Percentiles rank a stretch among this genome's conserved stretches.
Evolutionary conservation across 2,888 invertebrate genomes (phyloP).

Genomic region (Eupeodes luniger): DNA sequence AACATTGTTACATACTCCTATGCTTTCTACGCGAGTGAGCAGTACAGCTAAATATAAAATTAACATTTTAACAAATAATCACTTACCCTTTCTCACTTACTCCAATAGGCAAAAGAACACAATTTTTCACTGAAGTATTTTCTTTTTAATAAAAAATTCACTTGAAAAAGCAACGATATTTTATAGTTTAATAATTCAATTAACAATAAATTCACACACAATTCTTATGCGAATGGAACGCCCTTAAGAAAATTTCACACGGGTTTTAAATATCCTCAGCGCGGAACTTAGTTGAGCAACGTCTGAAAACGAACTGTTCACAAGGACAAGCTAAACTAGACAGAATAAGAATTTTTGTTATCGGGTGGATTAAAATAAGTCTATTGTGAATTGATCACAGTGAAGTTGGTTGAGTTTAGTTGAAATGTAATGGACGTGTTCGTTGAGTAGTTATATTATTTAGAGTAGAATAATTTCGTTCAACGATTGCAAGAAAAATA

Average conservation of each 20-base stretch:
- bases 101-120: conserved; percentile 56
- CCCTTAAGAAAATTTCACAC: conserved; percentile 48
- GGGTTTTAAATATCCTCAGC: not conserved
- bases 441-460: not conserved
- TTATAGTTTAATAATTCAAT: conserved; percentile 8
- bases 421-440: conserved; percentile 1
- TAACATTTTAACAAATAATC: conserved; percentile 60
- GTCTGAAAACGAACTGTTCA: conserved; percentile 74
- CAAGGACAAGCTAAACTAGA: conserved; percentile 46
- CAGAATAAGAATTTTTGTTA: conserved; percentile 65
- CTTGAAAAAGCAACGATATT: conserved; percentile 20
- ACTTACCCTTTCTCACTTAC: conserved; percentile 70
- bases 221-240: conserved; percentile 51
- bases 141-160: conserved; percentile 23
- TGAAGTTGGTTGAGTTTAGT: conserved; percentile 52
- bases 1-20: conserved; percentile 39
- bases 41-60: conserved; percentile 51
- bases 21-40: conserved; percentile 19
- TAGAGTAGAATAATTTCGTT: too few relatives aligned
- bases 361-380: conserved; percentile 54
- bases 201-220: conserved; percentile 36
- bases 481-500: too few relatives aligned
- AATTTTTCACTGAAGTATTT: conserved; percentile 56
- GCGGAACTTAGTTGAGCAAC: conserved; percentile 38
- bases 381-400: conserved; percentile 29